Evolutionary conservation across 2,888 invertebrate genomes (phyloP).

Genomic region (Nudaria mundana): DNA sequence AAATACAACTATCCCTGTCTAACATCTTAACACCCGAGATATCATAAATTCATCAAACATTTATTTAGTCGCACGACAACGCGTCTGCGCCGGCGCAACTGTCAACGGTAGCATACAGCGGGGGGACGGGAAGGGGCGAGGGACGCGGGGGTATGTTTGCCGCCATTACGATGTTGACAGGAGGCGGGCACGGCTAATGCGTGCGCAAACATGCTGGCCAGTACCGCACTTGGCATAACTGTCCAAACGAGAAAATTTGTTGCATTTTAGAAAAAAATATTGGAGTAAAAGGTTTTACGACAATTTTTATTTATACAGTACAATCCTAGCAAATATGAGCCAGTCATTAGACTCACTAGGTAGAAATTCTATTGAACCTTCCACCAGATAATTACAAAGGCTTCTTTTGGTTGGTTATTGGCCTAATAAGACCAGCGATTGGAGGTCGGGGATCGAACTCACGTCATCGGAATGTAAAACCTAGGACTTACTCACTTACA

Average conservation of each 20-base stretch:
- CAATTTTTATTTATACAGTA: no score
- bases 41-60: slow-evolving; percentile 19
- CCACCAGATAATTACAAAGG: no score
- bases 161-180: slow-evolving; percentile 73
- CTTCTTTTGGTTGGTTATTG: no score
- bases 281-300: no score
- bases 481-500: no score
- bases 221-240: slow-evolving; percentile 1
- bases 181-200: slow-evolving; percentile 67
- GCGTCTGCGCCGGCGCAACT: slow-evolving; percentile 40
- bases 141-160: slow-evolving; percentile 54
- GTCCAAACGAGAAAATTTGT: not conserved
- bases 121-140: slow-evolving; percentile 12
- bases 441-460: no score
- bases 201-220: slow-evolving; percentile 61
- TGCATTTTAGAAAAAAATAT: slow-evolving; percentile 12
- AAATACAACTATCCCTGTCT: not conserved
- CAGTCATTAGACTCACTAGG: no score
- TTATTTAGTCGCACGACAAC: slow-evolving; percentile 7
- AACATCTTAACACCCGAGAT: slow-evolving; percentile 7
- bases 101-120: slow-evolving; percentile 40
- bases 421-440: no score
- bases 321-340: no score
- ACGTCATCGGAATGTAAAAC: no score
- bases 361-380: no score